Evolutionary conservation across 2,113 vertebrate genomes (phyloP).

Genomic region (Gila orcuttii): DNA sequence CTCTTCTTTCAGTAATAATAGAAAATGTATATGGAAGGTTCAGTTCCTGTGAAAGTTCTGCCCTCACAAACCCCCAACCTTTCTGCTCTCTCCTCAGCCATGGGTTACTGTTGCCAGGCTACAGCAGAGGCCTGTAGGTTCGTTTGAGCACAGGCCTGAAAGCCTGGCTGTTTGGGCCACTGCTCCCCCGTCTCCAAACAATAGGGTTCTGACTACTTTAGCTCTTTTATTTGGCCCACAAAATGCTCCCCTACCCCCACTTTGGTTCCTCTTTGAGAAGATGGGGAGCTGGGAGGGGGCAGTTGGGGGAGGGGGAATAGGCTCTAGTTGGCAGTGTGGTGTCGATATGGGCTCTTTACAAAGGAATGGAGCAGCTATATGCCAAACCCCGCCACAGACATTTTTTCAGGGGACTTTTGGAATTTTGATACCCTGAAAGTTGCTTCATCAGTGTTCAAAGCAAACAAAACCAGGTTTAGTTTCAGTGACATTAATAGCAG

Average conservation of each 20-base stretch:
- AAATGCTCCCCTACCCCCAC: slow-evolving; percentile 78
- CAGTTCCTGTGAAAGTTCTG: slow-evolving; percentile 64
- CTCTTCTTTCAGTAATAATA: not conserved
- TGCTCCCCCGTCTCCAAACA: slow-evolving; percentile 77
- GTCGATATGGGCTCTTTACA: slow-evolving; percentile 72
- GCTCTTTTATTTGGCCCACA: slow-evolving; percentile 83
- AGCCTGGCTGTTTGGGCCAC: slow-evolving; percentile 82
- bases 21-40: slow-evolving; percentile 9
- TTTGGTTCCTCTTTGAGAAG: slow-evolving; percentile 77
- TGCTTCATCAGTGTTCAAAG: not conserved
- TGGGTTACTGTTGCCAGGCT: slow-evolving; percentile 84
- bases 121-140: slow-evolving; percentile 78
- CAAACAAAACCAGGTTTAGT: slow-evolving; percentile 22
- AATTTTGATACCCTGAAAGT: slow-evolving; percentile 43
- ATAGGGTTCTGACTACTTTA: slow-evolving; percentile 82
- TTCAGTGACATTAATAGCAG: slow-evolving; percentile 26
- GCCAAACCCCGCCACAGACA: slow-evolving; percentile 52
- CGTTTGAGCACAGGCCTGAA: slow-evolving; percentile 76
- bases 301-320: slow-evolving; percentile 55
- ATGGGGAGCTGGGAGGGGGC: slow-evolving; percentile 66
- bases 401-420: slow-evolving; percentile 44
- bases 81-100: slow-evolving; percentile 68
- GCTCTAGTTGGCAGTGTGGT: slow-evolving; percentile 75
- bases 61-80: slow-evolving; percentile 69
- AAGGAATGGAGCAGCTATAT: slow-evolving; percentile 63